Base-by-base conservation (phyloP, 2,888 invertebrate genomes). In the Bombyx huttoni region DNA sequence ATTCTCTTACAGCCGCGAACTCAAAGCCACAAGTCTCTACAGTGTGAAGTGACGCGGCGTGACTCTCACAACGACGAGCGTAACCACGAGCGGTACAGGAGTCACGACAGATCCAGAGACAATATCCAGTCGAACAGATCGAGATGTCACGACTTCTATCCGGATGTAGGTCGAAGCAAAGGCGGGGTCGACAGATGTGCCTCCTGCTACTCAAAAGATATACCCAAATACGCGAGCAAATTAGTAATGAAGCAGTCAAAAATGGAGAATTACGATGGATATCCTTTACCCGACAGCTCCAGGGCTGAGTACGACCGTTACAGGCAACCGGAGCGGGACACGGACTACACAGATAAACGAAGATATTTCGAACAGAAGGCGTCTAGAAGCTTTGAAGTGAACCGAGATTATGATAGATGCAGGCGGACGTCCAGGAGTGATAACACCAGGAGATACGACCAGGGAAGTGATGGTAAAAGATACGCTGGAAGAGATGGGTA, bases 1-100 rank as follows among this genome's bases (percentile, higher is more conserved):
- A 13, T 47, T 51, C 34, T 45, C 10, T 75, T 73, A 49, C 63
- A 84, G 86, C 61, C 66, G 12, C 75, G 78, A 45, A 69, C 74
- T n/a, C 76, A 75, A 13, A 87, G 87, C 49, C 81, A 87, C 60
- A 86, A 86, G 62, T 87, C 87, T 1, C 60, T 87, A 34, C 85
- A 87, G 63, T 85, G 84, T 55, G 82, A 85, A 64, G 80, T 72
- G 2, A 33, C 75, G 0, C 67, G 57, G 49, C 64, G 60, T 7
- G 73, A 74, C 7, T 47, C 63, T 0, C 65, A 67, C 55, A 70
- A 76, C 6, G 56, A 57, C 0, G 76, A 78, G 7, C 67, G 68
- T 1, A 72, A 65, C 6, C 78, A 77, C 10, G 68, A 67, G 1
- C 66, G 68, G 12, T 56, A 70, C 13, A 58, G 54, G 3, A 70